These are phyloP conservation scores for Oscheius sp. DNA, from an alignment of 1,140 invertebrate species.

Conservation along the genomic window DNA sequence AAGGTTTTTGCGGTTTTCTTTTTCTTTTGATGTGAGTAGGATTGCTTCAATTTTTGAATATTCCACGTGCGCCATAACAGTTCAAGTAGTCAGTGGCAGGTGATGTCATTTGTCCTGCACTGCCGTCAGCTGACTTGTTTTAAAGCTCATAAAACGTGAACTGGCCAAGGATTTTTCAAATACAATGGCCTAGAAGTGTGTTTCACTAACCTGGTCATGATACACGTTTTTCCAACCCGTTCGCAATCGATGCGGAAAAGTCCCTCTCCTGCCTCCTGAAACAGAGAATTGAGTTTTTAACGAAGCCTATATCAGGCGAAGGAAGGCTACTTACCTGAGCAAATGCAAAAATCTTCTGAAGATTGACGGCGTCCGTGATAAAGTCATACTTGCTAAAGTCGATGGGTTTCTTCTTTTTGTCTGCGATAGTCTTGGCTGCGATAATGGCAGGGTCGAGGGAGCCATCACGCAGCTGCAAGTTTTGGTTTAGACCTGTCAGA, in stretches of 20 bases:
- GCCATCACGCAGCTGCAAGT: conserved; percentile 42
- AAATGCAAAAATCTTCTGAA: conserved; percentile 60
- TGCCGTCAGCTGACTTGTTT: no score
- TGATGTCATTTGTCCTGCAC: no score
- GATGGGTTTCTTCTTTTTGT: conserved; percentile 58
- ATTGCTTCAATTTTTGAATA: background rate
- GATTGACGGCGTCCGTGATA: conserved; percentile 60
- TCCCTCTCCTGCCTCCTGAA: conserved; percentile 55
- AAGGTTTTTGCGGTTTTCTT: background rate
- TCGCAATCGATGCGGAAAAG: conserved; percentile 60
- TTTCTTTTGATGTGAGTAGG: background rate
- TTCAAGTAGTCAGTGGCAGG: no score
- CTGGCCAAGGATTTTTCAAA: no score
- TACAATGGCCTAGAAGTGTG: background rate
- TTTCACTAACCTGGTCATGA: conserved; percentile 45
- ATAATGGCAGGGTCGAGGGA: conserved; percentile 54
- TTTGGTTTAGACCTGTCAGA: background rate
- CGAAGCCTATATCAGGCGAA: no score
- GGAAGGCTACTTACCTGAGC: conserved; percentile 29
- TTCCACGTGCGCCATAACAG: no score
- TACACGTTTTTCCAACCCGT: conserved; percentile 59
- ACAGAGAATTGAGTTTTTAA: conserved; percentile 10
- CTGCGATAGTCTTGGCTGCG: conserved; percentile 51
- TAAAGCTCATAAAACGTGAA: no score
- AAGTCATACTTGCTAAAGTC: conserved; percentile 59